These are phyloP conservation scores for Rousettus leschenaultii DNA, from an alignment of 2,113 vertebrate species.

Conservation along the genomic window DNA sequence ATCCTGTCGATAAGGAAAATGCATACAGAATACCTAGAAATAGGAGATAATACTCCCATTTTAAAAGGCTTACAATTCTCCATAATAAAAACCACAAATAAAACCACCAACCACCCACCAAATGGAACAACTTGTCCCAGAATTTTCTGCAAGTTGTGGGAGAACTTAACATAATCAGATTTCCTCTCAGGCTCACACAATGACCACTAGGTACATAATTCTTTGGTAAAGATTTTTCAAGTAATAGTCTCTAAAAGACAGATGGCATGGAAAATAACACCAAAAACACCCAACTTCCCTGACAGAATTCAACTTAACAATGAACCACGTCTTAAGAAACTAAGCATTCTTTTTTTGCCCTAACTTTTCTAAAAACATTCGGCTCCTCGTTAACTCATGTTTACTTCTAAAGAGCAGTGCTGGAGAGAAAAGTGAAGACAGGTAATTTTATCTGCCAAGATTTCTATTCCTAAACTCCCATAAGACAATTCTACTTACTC, in stretches of 20 bases:
- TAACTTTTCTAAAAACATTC: conserved; percentile 1
- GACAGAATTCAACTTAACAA: background rate
- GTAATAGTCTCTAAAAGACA: background rate
- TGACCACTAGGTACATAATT: background rate
- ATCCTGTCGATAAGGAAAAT: background rate
- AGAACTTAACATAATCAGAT: background rate
- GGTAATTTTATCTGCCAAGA: conserved; percentile 16
- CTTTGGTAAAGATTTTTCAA: background rate
- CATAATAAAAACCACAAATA: background rate
- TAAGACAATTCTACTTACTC: background rate
- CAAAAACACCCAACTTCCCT: background rate
- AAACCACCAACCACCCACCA: background rate
- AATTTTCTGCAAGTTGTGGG: background rate
- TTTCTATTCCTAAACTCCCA: conserved; percentile 18
- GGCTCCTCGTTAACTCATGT: background rate
- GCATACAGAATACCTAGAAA: background rate
- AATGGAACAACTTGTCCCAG: background rate
- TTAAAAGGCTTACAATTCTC: conserved; percentile 8
- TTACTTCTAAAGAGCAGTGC: background rate
- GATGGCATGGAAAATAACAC: conserved; percentile 16
- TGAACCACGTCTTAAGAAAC: background rate
- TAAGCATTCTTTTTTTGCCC: background rate
- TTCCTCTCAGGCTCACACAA: background rate
- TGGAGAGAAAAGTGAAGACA: background rate
- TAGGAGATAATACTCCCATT: background rate